These are phyloP conservation scores for Bombus picipes DNA, from an alignment of 1,140 invertebrate genomes.

Conservation along the genomic window DNA sequence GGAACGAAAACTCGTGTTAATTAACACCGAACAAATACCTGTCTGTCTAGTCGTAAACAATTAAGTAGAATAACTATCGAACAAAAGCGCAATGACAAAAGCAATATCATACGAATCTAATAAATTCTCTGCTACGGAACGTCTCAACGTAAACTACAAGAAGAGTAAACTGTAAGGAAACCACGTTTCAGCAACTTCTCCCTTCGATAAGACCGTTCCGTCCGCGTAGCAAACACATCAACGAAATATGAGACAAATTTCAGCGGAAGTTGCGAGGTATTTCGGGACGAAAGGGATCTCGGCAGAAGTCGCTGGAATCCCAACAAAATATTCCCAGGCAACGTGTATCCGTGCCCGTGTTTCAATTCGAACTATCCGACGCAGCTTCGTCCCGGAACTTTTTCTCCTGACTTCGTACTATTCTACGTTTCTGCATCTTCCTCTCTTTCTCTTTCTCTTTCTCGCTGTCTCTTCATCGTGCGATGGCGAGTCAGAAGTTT, in stretches of 20 bases:
- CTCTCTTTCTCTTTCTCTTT: background rate
- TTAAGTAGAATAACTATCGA: too few species aligned
- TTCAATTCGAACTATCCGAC: slow-evolving; percentile 48
- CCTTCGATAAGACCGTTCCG: background rate
- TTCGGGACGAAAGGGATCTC: slow-evolving; percentile 12
- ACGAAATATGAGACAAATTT: slow-evolving; percentile 49
- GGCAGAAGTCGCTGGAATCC: slow-evolving; percentile 32
- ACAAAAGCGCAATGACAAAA: too few species aligned
- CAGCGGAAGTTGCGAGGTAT: slow-evolving; percentile 14
- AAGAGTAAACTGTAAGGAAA: background rate
- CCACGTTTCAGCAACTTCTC: background rate
- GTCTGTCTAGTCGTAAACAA: too few species aligned
- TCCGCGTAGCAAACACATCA: background rate
- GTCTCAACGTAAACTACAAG: background rate
- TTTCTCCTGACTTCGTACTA: background rate
- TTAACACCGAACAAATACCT: too few species aligned
- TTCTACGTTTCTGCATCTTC: background rate
- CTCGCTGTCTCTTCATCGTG: background rate
- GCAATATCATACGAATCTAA: too few species aligned
- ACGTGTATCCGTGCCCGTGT: slow-evolving; percentile 19
- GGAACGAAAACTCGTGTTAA: too few species aligned
- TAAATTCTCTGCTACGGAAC: too few species aligned
- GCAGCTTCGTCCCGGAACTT: slow-evolving; percentile 26
- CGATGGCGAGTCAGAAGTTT: slow-evolving; percentile 29
- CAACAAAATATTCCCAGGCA: slow-evolving; percentile 20